These are phyloP conservation scores for Dolichallabes microphthalmus DNA, from an alignment of 2,113 vertebrate species.

Conservation along the genomic window DNA sequence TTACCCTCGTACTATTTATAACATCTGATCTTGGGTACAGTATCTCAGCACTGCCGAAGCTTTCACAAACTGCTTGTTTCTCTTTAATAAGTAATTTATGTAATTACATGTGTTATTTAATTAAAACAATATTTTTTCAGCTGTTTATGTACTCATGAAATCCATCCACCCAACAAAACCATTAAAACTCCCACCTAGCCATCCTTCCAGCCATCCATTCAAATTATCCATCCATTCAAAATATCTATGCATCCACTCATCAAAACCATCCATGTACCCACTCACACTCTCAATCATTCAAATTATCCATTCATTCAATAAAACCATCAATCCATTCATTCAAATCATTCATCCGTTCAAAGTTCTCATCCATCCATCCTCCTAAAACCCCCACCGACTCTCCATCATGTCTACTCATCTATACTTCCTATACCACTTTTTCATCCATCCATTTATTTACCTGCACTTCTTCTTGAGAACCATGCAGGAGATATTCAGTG, in stretches of 20 bases:
- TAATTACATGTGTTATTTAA: background rate
- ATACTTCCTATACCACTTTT: background rate
- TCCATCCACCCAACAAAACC: background rate
- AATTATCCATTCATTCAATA: background rate
- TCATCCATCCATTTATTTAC: conserved; percentile 36
- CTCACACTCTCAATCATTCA: background rate
- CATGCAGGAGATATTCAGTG: conserved; percentile 49
- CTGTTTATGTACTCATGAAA: background rate
- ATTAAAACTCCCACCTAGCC: background rate
- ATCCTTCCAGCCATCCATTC: too few relatives aligned
- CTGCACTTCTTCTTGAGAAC: conserved; percentile 59
- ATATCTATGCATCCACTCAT: background rate
- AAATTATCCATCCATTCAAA: background rate
- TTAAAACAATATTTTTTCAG: background rate
- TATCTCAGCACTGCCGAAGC: background rate
- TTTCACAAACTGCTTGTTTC: background rate
- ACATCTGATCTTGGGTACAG: background rate
- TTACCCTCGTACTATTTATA: background rate
- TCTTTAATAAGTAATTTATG: background rate
- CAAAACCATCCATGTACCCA: background rate
- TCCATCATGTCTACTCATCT: background rate
- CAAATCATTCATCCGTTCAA: background rate
- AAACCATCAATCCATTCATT: background rate
- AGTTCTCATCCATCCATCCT: background rate
- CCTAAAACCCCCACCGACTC: background rate